A percentile compares a stretch with the other conserved stretches of the same genome.
Evolutionary conservation across 2,888 invertebrate genomes (phyloP).

Genomic region (Busseola fusca): DNA sequence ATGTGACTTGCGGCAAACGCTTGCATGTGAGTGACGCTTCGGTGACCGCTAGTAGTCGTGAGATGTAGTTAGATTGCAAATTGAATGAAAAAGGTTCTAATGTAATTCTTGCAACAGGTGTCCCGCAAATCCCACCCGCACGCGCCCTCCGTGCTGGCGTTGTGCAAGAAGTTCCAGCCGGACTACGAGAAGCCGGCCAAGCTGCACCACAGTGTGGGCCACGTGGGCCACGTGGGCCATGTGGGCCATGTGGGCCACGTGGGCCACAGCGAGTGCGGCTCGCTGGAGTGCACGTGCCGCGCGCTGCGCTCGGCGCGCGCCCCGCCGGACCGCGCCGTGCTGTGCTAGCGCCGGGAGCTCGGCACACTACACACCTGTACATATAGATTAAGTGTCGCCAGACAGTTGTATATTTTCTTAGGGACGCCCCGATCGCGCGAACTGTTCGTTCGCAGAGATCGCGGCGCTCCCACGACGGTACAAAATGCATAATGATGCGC

Average conservation of each 20-base stretch:
- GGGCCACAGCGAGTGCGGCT: conserved; percentile 60
- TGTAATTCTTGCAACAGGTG: conserved; percentile 70
- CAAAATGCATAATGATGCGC: conserved; percentile 82
- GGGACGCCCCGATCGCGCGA: conserved; percentile 81
- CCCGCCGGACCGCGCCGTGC: conserved; percentile 57
- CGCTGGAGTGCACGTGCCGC: conserved; percentile 61
- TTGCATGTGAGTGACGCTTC: conserved; percentile 56
- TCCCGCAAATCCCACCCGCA: conserved; percentile 90
- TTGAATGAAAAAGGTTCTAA: neutral
- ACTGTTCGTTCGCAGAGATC: conserved; percentile 64
- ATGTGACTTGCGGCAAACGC: conserved; percentile 32
- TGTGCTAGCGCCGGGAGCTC: conserved; percentile 70
- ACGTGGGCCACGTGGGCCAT: neutral
- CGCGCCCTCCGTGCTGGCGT: conserved; percentile 87
- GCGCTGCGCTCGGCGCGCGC: conserved; percentile 54
- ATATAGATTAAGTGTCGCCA: conserved; percentile 65
- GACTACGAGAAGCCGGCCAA: conserved; percentile 86
- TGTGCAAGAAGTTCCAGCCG: conserved; percentile 88
- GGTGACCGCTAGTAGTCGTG: conserved; percentile 37
- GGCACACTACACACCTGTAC: conserved; percentile 51
- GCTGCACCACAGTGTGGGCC: conserved; percentile 63
- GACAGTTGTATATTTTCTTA: conserved; percentile 70
- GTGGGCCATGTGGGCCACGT: conserved; percentile 11
- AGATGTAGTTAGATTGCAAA: conserved; percentile 11
- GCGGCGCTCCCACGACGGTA: conserved; percentile 78